Conservation (phyloP, 2,888 invertebrate species). For the Brachycybe producta region DNA sequence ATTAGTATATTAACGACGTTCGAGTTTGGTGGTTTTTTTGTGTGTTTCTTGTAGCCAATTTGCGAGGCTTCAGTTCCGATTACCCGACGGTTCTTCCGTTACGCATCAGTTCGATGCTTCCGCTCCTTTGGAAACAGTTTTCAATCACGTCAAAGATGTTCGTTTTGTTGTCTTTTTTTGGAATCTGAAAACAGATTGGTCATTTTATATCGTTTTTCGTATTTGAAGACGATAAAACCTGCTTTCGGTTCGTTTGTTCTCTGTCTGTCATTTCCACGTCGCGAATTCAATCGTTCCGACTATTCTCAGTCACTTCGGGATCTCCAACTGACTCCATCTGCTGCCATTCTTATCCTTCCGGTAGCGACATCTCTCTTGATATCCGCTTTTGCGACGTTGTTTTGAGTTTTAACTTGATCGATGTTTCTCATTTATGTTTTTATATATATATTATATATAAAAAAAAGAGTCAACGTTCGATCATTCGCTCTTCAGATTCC, state of each 20-base stretch:
- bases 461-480: no score
- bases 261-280: slow-evolving; percentile 62
- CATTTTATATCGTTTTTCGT: slow-evolving; percentile 3
- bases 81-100: slow-evolving; percentile 65
- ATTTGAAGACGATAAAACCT: slow-evolving; percentile 18
- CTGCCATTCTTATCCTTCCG: slow-evolving; percentile 59
- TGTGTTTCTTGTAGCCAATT: slow-evolving; percentile 34
- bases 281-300: slow-evolving; percentile 48
- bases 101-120: slow-evolving; percentile 58
- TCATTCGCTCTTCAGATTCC: slow-evolving; percentile 31
- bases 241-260: slow-evolving; percentile 43
- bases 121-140: slow-evolving; percentile 46
- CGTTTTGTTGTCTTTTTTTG: neutral
- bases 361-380: slow-evolving; percentile 34
- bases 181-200: neutral
- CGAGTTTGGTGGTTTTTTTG: neutral
- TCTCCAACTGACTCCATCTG: slow-evolving; percentile 59
- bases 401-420: no score
- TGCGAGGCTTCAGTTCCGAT: slow-evolving; percentile 68
- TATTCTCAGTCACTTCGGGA: slow-evolving; percentile 44
- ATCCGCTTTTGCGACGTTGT: no score
- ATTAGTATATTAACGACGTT: neutral
- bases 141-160: slow-evolving; percentile 28
- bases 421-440: no score
- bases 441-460: no score